These are phyloP conservation scores for Sparidentex hasta DNA, from an alignment of 2,797 vertebrate genomes.

Conservation along the genomic window DNA sequence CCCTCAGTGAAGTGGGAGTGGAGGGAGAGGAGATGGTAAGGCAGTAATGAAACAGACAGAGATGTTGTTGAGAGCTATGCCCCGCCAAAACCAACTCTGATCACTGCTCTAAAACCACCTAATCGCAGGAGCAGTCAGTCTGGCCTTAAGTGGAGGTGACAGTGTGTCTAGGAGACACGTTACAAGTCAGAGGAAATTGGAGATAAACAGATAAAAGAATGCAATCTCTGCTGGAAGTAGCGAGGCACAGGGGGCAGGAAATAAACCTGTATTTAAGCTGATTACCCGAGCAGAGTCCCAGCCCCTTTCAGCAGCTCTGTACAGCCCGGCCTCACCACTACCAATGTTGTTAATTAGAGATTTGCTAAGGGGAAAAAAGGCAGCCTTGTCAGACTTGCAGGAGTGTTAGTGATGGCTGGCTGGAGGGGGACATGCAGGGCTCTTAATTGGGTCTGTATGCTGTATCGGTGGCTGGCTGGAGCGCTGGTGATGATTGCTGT, in stretches of 20 bases:
- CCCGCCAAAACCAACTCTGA: slow-evolving; percentile 75
- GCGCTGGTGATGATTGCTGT: slow-evolving; percentile 87
- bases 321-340: slow-evolving; percentile 70
- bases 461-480: slow-evolving; percentile 86
- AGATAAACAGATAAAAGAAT: slow-evolving; percentile 87
- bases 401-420: slow-evolving; percentile 91
- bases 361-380: slow-evolving; percentile 81
- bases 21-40: slow-evolving; percentile 54
- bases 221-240: slow-evolving; percentile 83
- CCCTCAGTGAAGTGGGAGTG: slow-evolving; percentile 33
- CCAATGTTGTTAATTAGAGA: slow-evolving; percentile 88
- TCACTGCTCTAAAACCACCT: slow-evolving; percentile 72
- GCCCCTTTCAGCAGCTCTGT: slow-evolving; percentile 84
- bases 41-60: slow-evolving; percentile 64
- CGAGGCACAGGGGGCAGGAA: slow-evolving; percentile 87
- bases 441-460: slow-evolving; percentile 91
- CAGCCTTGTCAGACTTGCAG: slow-evolving; percentile 88
- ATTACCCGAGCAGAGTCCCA: slow-evolving; percentile 86
- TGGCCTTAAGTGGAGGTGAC: slow-evolving; percentile 81
- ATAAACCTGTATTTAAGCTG: slow-evolving; percentile 89
- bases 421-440: slow-evolving; percentile 85
- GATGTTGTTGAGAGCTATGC: slow-evolving; percentile 66
- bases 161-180: slow-evolving; percentile 83
- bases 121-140: slow-evolving; percentile 61
- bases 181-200: slow-evolving; percentile 86